Conservation (phyloP, 1,140 invertebrate species). For the Rhopalosiphum padi region DNA sequence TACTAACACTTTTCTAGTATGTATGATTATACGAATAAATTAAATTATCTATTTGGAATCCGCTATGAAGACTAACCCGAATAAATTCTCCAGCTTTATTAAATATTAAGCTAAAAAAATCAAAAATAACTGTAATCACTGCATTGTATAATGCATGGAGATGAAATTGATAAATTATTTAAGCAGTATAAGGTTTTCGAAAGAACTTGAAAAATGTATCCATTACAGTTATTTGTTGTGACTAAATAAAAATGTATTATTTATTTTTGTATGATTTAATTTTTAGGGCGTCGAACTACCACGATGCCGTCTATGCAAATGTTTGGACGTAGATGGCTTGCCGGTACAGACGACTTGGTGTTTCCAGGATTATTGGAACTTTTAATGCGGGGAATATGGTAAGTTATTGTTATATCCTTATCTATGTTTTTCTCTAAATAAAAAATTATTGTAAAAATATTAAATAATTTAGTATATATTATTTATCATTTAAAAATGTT, state of each 20-base stretch:
- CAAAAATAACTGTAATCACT: neutral
- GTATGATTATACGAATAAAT: neutral
- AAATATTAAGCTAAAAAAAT: neutral
- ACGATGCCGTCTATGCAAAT: conserved; percentile 77
- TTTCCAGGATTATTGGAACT: conserved; percentile 80
- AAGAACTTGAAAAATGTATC: neutral
- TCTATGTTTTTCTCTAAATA: neutral
- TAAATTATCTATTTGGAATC: neutral
- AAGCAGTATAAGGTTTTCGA: neutral
- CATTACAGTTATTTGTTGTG: neutral
- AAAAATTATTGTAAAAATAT: neutral
- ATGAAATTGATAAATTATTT: neutral
- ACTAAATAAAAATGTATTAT: neutral
- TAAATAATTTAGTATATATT: neutral
- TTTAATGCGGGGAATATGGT: conserved; percentile 76
- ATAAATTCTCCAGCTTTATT: neutral
- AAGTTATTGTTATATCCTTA: conserved; percentile 61
- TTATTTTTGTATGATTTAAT: neutral
- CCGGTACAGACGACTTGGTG: conserved; percentile 80
- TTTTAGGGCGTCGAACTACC: conserved; percentile 51
- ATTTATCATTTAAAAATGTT: neutral
- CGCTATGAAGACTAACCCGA: neutral
- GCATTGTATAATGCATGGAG: neutral
- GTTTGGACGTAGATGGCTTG: conserved; percentile 80
- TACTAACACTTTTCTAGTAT: neutral